Base-by-base conservation (phyloP, 2,113 vertebrate species). In the Oryzias celebensis region DNA sequence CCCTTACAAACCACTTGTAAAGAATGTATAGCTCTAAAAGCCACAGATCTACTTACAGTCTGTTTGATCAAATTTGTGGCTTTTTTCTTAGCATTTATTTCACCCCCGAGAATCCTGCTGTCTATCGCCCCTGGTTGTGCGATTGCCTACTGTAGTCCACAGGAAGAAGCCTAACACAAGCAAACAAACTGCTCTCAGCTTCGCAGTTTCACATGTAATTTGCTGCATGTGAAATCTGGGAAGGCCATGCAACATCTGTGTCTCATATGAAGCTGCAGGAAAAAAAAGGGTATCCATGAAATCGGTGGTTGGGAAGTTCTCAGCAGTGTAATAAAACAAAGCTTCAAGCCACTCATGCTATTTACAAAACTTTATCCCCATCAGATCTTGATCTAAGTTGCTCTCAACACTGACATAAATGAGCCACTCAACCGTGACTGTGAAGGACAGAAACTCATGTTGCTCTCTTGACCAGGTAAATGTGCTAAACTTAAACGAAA, bases 221-320 rank as follows among this genome's bases (percentile, higher is more conserved):
- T 28, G 4, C 26, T 28, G 58, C 47, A 52, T 64, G 58, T 58
- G 45, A 59, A 80, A 88, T 85, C 71, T 87, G 88, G 85, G 85
- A 88, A 86, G 75, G 57, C 14, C 22, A 81, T 56, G 50, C 43
- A 22, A 71, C 84, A 88, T 88, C 88, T 88, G 85, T 58, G 58
- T 78, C 67, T 78, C 68, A 86, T 84, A 74, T 65, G 26, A 28
- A 28, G 5, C 26, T 61, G 55, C 59, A 68, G 44, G 47, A 58
- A 44, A 59, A 75, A 53, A 85, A 51, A 62, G 58, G 77, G 87
- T 82, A 82, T 64, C 77, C 81, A 57, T 85, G 84, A 87, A 88
- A 86, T 74, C 47, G 17, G 74, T 68, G 63, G 22, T 22, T 49
- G 56, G 15, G 65, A 75, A 20, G 48, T 55, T 71, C 68, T 70